Evolutionary conservation across 2,888 invertebrate species (phyloP).

Genomic region (Autographa gamma): DNA sequence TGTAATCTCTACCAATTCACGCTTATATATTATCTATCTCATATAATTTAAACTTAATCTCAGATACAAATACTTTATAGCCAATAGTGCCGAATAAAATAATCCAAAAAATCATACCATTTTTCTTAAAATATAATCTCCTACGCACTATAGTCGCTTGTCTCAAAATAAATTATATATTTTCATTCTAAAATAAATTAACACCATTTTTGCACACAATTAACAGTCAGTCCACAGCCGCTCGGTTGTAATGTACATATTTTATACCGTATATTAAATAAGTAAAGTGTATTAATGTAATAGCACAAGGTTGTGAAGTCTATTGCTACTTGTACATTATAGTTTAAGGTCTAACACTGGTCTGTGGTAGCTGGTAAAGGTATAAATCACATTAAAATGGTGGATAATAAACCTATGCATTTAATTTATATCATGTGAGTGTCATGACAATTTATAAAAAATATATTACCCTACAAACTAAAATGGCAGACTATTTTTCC

Average conservation of each 20-base stretch:
- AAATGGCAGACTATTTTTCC: constrained; percentile 39
- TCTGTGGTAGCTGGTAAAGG: constrained; percentile 44
- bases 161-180: constrained; percentile 37
- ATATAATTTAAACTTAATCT: constrained; percentile 41
- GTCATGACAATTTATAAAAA: constrained; percentile 44
- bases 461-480: constrained; percentile 44
- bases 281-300: neutral
- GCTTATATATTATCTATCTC: constrained; percentile 27
- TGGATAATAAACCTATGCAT: constrained; percentile 16
- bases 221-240: constrained; percentile 67
- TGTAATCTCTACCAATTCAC: constrained; percentile 20
- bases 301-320: constrained; percentile 10
- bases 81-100: constrained; percentile 23
- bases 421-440: constrained; percentile 27
- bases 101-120: constrained; percentile 11
- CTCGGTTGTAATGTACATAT: constrained; percentile 36
- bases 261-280: neutral
- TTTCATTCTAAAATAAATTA: constrained; percentile 44
- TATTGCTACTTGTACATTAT: constrained; percentile 5
- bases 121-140: constrained; percentile 27
- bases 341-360: constrained; percentile 11
- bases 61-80: constrained; percentile 30
- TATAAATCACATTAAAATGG: constrained; percentile 25
- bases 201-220: constrained; percentile 44
- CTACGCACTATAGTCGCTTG: constrained; percentile 8